Conservation (phyloP, 2,797 vertebrate genomes). For the Scarus forsteni region DNA sequence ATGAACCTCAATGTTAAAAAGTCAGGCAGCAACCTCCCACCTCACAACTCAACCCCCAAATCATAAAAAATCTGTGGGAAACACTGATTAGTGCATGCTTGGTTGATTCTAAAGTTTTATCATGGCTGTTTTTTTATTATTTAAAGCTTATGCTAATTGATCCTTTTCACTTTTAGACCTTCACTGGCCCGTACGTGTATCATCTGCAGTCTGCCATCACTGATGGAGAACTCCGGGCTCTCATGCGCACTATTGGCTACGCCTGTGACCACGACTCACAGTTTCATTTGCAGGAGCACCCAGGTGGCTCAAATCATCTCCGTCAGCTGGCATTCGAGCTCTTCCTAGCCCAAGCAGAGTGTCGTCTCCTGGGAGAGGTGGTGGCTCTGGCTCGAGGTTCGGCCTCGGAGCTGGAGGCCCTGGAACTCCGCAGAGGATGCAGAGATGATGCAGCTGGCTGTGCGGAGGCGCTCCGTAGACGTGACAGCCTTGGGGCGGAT, state of each 20-base stretch:
- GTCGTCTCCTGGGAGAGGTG: slow-evolving; percentile 93
- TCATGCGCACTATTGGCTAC: slow-evolving; percentile 95
- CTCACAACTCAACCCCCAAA: background rate
- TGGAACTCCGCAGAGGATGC: slow-evolving; percentile 89
- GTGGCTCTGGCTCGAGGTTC: slow-evolving; percentile 92
- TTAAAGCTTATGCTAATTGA: slow-evolving; percentile 8
- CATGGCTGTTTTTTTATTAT: slow-evolving; percentile 3
- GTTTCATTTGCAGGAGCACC: slow-evolving; percentile 81
- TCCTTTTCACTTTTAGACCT: slow-evolving; percentile 86
- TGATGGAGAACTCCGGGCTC: slow-evolving; percentile 90
- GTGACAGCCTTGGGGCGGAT: slow-evolving; percentile 88
- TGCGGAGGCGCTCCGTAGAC: slow-evolving; percentile 89
- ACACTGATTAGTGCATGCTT: no score
- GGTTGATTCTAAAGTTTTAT: background rate
- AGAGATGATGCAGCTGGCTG: slow-evolving; percentile 91
- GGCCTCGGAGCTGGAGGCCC: slow-evolving; percentile 91
- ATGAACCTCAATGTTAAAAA: no score
- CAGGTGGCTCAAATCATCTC: slow-evolving; percentile 77
- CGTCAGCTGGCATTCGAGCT: slow-evolving; percentile 93
- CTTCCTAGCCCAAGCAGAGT: slow-evolving; percentile 95
- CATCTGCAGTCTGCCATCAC: slow-evolving; percentile 92
- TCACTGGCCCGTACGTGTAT: slow-evolving; percentile 98
- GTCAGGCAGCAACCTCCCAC: background rate
- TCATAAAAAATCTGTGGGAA: background rate
- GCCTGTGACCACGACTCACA: slow-evolving; percentile 89